These are phyloP conservation scores for Chelonia mydas DNA, from an alignment of 2,797 vertebrate genomes.

Conservation along the genomic window DNA sequence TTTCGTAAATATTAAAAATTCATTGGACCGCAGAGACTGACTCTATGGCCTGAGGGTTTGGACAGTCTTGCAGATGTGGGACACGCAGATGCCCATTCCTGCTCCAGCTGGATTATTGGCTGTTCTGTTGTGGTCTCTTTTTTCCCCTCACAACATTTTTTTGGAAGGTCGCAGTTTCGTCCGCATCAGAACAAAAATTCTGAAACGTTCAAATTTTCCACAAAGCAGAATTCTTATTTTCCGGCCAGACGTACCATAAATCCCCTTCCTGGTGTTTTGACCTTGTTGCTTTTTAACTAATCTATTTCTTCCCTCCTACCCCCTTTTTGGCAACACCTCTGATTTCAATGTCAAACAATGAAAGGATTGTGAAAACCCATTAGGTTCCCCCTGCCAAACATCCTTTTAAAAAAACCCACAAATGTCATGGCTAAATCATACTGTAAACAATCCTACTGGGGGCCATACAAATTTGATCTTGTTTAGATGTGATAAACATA, in stretches of 20 bases:
- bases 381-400: conserved; percentile 6
- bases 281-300: background rate
- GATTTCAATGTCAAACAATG: conserved; percentile 6
- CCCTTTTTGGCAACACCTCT: background rate
- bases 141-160: rapidly evolving
- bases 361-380: conserved; percentile 33
- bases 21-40: background rate
- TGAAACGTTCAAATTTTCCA: too few relatives aligned
- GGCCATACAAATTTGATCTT: background rate
- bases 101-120: background rate
- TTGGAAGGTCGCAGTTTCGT: background rate
- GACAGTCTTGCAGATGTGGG: background rate
- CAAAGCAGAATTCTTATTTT: background rate
- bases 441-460: conserved; percentile 29
- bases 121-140: background rate
- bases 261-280: conserved; percentile 32
- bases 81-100: background rate
- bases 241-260: background rate
- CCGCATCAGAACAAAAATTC: background rate
- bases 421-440: conserved; percentile 22
- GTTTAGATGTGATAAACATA: conserved; percentile 51
- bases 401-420: background rate
- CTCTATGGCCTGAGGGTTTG: background rate
- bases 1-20: background rate
- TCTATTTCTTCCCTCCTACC: background rate